phyloP scores from a whole-genome alignment of 2,888 invertebrate species.

The Stenchaetothrips biformis region DNA sequence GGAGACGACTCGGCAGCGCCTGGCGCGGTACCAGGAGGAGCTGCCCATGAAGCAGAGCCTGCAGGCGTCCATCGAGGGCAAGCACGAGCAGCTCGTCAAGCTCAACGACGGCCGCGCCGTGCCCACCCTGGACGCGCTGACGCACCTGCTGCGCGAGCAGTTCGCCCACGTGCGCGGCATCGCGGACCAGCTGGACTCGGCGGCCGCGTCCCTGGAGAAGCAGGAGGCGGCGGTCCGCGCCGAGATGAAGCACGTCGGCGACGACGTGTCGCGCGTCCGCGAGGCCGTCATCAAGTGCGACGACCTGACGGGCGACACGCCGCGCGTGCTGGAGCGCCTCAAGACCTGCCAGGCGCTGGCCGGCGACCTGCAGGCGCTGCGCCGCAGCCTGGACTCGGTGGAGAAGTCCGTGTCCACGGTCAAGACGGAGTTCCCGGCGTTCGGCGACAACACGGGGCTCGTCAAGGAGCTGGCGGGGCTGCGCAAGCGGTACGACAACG shows the following conservation, averaged over 20 bases:
- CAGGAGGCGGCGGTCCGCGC: conserved; percentile 68
- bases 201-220: conserved; percentile 67
- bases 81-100: conserved; percentile 72
- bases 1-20: conserved; percentile 69
- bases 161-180: conserved; percentile 68
- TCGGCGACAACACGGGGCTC: conserved; percentile 64
- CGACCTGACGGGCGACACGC: conserved; percentile 80
- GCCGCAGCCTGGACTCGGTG: conserved; percentile 63
- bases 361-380: conserved; percentile 62
- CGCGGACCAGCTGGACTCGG: conserved; percentile 67
- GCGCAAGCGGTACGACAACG: conserved; percentile 77
- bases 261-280: conserved; percentile 65
- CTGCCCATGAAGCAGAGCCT: conserved; percentile 70
- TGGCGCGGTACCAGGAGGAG: conserved; percentile 81
- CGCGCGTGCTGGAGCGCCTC: conserved; percentile 71
- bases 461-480: conserved; percentile 77
- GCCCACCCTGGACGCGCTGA: conserved; percentile 62
- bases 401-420: conserved; percentile 65
- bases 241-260: conserved; percentile 65
- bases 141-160: conserved; percentile 64
- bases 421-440: conserved; percentile 68
- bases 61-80: conserved; percentile 70
- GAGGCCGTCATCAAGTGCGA: conserved; percentile 85
- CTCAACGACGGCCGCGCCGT: conserved; percentile 67
- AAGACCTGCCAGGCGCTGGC: conserved; percentile 69